Percentiles rank a stretch among this genome's conserved stretches.
Evolutionary conservation across 2,113 vertebrate species (phyloP).

Genomic region (Malurus elegans): DNA sequence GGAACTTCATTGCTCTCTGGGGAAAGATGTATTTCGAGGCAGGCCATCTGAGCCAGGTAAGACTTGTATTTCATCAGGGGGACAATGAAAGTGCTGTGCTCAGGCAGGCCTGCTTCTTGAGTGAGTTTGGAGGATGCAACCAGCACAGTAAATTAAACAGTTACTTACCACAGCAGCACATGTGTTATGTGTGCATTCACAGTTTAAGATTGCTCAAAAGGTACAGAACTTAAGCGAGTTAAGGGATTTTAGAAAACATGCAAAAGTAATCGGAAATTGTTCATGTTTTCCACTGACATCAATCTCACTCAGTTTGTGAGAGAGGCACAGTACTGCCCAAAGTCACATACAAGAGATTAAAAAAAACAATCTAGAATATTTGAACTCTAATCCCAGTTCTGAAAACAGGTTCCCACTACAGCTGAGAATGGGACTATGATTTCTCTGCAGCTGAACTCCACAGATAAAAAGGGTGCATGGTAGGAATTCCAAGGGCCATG

Average conservation of each 20-base stretch:
- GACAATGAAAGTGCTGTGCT: neutral
- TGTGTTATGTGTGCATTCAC: neutral
- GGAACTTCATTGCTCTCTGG: neutral
- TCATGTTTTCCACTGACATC: neutral
- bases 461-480: neutral
- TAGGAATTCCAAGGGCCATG: neutral
- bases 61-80: neutral
- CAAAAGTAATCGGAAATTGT: neutral
- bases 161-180: neutral
- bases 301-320: neutral
- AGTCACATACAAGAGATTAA: neutral
- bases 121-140: neutral
- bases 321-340: neutral
- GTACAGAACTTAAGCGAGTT: neutral
- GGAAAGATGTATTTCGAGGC: neutral
- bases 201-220: neutral
- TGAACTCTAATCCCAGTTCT: neutral
- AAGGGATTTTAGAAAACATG: neutral
- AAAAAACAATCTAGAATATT: neutral
- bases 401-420: neutral
- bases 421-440: rapidly evolving
- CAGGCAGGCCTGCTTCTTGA: neutral
- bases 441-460: neutral
- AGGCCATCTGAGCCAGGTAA: neutral
- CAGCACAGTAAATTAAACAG: neutral